A percentile compares a stretch with the other conserved stretches of the same genome.
Conservation (phyloP, 2,888 invertebrate genomes). For the Drosophila austrosaltans region DNA sequence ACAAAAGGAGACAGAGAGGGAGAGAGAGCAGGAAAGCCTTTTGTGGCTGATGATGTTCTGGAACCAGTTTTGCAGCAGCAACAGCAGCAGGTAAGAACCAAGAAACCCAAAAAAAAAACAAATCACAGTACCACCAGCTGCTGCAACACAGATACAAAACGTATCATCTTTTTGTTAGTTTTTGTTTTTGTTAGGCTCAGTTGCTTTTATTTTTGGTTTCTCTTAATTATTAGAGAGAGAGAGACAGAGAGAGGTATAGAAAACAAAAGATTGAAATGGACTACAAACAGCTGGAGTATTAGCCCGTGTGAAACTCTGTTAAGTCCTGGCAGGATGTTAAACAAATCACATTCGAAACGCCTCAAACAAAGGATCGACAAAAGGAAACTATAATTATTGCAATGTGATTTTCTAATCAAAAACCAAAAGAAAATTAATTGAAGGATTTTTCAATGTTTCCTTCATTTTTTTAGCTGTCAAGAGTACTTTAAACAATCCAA, state of each 20-base stretch:
- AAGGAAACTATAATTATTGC: background rate
- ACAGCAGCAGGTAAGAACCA: background rate
- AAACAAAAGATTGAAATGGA: background rate
- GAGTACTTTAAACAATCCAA: no score
- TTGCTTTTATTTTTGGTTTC: background rate
- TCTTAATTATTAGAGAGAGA: background rate
- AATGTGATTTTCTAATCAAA: background rate
- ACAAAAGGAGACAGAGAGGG: background rate
- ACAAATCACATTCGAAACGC: constrained; percentile 2
- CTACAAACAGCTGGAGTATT: background rate
- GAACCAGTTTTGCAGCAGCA: constrained; percentile 10
- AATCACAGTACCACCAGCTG: constrained; percentile 6
- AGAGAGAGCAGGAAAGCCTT: background rate
- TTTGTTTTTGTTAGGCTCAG: background rate
- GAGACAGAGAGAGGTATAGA: background rate
- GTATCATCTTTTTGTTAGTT: constrained; percentile 1
- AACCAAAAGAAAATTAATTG: no score
- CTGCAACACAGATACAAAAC: constrained; percentile 5
- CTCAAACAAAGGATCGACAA: background rate
- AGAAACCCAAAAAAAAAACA: constrained; percentile 2
- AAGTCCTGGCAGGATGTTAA: background rate
- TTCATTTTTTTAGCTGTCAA: no score
- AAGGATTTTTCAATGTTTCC: no score
- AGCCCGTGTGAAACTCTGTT: background rate
- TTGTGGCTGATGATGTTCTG: constrained; percentile 6